Conservation (phyloP, 2,113 vertebrate genomes). For the Rhombomys opimus region DNA sequence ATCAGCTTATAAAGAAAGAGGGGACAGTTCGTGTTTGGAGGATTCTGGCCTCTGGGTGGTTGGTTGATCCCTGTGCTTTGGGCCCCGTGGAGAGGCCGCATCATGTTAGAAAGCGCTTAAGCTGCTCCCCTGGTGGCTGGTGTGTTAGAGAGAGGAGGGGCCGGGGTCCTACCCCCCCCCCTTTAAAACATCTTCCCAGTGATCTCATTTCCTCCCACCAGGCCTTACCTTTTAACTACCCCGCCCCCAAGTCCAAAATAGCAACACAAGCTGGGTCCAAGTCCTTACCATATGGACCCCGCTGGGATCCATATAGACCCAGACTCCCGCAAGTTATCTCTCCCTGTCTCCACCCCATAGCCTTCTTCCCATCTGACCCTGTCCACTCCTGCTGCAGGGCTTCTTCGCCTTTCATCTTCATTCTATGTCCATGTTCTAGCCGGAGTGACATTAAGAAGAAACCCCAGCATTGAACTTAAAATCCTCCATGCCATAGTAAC, state of each 20-base stretch:
- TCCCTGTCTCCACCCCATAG: background rate
- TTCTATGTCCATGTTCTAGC: background rate
- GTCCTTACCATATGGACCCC: background rate
- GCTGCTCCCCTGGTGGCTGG: too few species aligned
- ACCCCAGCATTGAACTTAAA: background rate
- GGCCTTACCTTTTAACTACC: background rate
- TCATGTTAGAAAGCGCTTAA: background rate
- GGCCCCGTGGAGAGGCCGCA: background rate
- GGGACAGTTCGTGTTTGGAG: background rate
- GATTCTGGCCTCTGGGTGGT: background rate
- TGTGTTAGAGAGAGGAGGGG: background rate
- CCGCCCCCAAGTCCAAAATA: background rate
- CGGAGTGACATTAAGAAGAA: background rate
- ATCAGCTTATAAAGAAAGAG: background rate
- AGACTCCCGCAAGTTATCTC: background rate
- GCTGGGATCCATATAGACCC: background rate
- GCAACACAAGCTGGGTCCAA: background rate
- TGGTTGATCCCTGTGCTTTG: background rate
- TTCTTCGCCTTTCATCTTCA: background rate
- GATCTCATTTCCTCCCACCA: background rate
- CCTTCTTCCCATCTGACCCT: background rate
- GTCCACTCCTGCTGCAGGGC: background rate
- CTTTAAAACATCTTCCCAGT: background rate
- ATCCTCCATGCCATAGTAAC: background rate
- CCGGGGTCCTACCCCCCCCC: fast-evolving